These are phyloP conservation scores for Anoura caudifer DNA, from an alignment of 2,113 vertebrate genomes.

Conservation along the genomic window DNA sequence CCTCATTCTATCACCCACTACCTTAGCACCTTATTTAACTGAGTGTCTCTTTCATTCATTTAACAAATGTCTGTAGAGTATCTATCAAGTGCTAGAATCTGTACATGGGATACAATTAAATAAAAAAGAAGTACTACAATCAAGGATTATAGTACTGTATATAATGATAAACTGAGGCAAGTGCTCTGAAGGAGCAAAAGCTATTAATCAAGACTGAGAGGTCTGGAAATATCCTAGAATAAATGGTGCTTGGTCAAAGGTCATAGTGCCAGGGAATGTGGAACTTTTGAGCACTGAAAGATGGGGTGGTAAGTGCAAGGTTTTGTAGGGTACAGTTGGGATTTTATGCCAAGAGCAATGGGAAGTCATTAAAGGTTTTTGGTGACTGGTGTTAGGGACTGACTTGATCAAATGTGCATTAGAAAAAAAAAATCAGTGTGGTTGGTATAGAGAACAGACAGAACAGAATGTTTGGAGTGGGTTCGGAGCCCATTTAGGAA, in stretches of 20 bases:
- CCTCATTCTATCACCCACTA: not conserved
- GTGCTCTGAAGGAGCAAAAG: not conserved
- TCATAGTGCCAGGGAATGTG: rapidly evolving
- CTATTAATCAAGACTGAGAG: not conserved
- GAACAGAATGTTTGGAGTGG: not conserved
- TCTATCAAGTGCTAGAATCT: not conserved
- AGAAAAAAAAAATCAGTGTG: not conserved
- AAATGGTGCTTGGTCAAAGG: no score
- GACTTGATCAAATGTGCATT: not conserved
- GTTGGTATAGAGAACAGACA: not conserved
- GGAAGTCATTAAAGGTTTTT: not conserved
- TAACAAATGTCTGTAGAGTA: not conserved
- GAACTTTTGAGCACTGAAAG: not conserved
- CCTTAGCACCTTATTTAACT: not conserved
- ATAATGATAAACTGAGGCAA: not conserved
- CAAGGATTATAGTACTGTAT: not conserved
- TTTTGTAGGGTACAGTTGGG: not conserved
- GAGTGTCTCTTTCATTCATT: not conserved
- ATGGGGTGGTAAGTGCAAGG: no score
- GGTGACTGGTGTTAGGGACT: not conserved
- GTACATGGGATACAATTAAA: not conserved
- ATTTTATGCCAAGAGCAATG: not conserved
- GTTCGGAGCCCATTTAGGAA: no score
- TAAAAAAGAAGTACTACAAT: not conserved
- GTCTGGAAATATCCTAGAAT: not conserved